Evolutionary conservation across 2,888 invertebrate genomes (phyloP).

Genomic region (Scaptomyza flava): DNA sequence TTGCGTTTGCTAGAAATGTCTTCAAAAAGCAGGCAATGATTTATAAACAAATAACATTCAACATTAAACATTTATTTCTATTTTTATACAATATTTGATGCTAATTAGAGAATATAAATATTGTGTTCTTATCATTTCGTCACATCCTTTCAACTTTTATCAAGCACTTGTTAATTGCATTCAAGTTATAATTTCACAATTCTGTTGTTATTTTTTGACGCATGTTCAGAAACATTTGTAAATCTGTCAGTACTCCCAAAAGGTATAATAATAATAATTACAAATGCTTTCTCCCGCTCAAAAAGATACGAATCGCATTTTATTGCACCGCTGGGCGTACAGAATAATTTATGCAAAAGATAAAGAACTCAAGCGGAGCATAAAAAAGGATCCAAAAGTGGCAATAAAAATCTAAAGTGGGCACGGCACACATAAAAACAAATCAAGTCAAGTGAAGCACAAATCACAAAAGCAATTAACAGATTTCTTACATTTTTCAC

Average conservation of each 20-base stretch:
- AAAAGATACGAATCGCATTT: conserved; percentile 36
- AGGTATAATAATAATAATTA: conserved; percentile 7
- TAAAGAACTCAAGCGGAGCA: conserved; percentile 13
- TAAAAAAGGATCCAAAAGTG: conserved; percentile 22
- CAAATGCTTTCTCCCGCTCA: conserved; percentile 29
- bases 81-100: too few species aligned
- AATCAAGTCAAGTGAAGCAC: conserved; percentile 52
- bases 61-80: too few species aligned
- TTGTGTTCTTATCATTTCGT: background rate
- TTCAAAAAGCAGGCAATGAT: too few species aligned
- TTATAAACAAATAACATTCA: too few species aligned
- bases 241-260: conserved; percentile 1
- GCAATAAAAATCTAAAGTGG: conserved; percentile 67
- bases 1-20: too few species aligned
- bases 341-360: conserved; percentile 58
- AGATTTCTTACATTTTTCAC: conserved; percentile 1
- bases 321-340: conserved; percentile 50
- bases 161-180: background rate
- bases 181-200: background rate
- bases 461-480: conserved; percentile 16
- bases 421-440: conserved; percentile 44
- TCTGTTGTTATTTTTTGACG: background rate
- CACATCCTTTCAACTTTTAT: background rate
- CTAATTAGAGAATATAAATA: too few species aligned
- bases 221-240: conserved; percentile 2